Evolutionary conservation across 2,888 invertebrate genomes (phyloP).

Genomic region (Hipparchia semele): DNA sequence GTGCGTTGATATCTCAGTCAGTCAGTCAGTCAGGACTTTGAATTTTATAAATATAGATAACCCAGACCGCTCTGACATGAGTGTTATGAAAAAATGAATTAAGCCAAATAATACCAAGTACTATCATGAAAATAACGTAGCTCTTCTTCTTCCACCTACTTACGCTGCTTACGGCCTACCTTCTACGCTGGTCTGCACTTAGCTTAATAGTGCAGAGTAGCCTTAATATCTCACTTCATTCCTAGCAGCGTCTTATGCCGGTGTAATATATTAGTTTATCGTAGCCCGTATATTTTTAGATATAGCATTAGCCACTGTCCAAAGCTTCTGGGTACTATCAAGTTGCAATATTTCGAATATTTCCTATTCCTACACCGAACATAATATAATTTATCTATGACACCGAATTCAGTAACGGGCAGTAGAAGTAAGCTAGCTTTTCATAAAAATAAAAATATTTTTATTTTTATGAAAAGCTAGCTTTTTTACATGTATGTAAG

Average conservation of each 20-base stretch:
- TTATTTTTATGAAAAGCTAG: too few relatives aligned
- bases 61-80: too few relatives aligned
- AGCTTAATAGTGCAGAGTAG: neutral
- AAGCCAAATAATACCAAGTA: too few relatives aligned
- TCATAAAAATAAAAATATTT: too few relatives aligned
- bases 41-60: too few relatives aligned
- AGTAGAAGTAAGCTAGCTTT: too few relatives aligned
- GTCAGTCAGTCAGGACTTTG: too few relatives aligned
- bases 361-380: neutral
- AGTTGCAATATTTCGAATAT: slow-evolving; percentile 7
- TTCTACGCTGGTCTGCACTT: neutral
- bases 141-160: neutral
- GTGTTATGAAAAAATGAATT: too few relatives aligned
- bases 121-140: neutral
- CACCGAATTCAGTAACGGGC: neutral
- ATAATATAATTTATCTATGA: too few relatives aligned
- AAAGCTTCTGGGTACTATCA: slow-evolving; percentile 11
- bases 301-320: slow-evolving; percentile 24
- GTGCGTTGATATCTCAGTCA: too few relatives aligned
- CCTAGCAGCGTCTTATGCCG: neutral
- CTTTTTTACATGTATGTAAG: too few relatives aligned
- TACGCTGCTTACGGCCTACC: too few relatives aligned
- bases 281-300: slow-evolving; percentile 30
- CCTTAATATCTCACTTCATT: slow-evolving; percentile 6
- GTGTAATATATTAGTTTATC: slow-evolving; percentile 16